Conservation (phyloP, 2,888 invertebrate genomes). For the Micoletzkya japonica region DNA sequence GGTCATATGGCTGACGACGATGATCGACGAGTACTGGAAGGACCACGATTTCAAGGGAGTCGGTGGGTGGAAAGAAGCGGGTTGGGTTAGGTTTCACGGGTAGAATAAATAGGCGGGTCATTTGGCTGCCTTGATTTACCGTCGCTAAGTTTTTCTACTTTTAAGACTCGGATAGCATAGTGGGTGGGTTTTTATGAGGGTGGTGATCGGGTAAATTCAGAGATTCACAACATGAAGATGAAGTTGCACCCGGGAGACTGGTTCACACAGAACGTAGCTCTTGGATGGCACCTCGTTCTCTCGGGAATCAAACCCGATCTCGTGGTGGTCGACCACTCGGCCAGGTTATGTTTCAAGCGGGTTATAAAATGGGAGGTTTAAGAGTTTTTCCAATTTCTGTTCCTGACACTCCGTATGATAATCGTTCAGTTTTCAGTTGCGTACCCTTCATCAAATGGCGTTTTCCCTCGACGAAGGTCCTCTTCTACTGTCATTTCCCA, state of each 20-base stretch:
- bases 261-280: conserved; percentile 61
- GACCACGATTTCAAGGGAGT: conserved; percentile 57
- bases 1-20: conserved; percentile 63
- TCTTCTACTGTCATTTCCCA: conserved; percentile 63
- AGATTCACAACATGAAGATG: conserved; percentile 54
- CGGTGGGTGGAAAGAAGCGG: too few species aligned
- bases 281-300: conserved; percentile 57
- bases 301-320: conserved; percentile 58
- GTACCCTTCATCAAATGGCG: conserved; percentile 63
- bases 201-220: conserved; percentile 36
- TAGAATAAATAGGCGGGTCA: too few species aligned
- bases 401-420: neutral
- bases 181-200: conserved; percentile 8
- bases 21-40: conserved; percentile 63
- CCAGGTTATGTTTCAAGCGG: too few species aligned
- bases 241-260: conserved; percentile 62
- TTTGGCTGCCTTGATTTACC: neutral
- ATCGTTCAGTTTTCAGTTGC: conserved; percentile 44
- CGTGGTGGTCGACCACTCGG: conserved; percentile 60
- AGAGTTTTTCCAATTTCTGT: neutral
- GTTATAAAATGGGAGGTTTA: neutral
- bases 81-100: too few species aligned
- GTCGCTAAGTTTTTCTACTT: too few species aligned
- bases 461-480: conserved; percentile 56
- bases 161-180: too few species aligned